Base-by-base conservation (phyloP, 2,113 vertebrate genomes). In the Corythornis vintsioides region DNA sequence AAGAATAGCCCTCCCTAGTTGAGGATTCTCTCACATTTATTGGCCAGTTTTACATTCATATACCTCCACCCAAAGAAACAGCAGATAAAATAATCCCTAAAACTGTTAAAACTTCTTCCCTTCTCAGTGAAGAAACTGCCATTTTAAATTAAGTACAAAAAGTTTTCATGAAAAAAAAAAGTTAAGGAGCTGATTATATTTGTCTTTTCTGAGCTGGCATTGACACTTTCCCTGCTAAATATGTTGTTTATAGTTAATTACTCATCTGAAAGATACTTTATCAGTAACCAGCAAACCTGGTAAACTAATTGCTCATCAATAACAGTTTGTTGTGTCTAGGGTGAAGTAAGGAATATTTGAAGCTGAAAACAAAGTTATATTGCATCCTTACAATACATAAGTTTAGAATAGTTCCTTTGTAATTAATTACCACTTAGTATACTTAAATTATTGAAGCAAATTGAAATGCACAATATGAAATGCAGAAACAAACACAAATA, bases 191-290 rank as follows among this genome's bases (percentile, higher is more conserved):
- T 92, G 9, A 19, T 21, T 21, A 7, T 28, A 52, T 57, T 77
- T 90, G 11, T 71, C 72, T 91, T 65, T 38, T 67, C 83, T 42
- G 17, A 83, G 35, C 29, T 86, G 84, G 74, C 47, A 85, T 5
- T 71, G 52, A 65, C 64, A 61, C 28, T 45, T 15, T 24, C 18
- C 26, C 42, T 85, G 24, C 90, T 61, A 91, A 91, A 95, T 91
- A 79, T 18, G 38, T 75, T 71, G 31, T 79, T 95, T 84, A 83
- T 53, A 91, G 13, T 43, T 86, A 92, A 87, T 78, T 73, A 89
- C 14, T 70, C 42, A 91, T 73, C 21, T 53, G 13, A 90, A 64
- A 82, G 15, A 91, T 73, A 56, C 69, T 84, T 79, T 48, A 47
- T 59, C 92, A 91, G 40, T 47, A 93, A 52, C 42, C 45, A 59